A percentile compares a stretch with the other conserved stretches of the same genome.
These are phyloP conservation scores for Actinia tenebrosa DNA, from an alignment of 64 coral and sea anemone genomes.

Conservation along the genomic window DNA sequence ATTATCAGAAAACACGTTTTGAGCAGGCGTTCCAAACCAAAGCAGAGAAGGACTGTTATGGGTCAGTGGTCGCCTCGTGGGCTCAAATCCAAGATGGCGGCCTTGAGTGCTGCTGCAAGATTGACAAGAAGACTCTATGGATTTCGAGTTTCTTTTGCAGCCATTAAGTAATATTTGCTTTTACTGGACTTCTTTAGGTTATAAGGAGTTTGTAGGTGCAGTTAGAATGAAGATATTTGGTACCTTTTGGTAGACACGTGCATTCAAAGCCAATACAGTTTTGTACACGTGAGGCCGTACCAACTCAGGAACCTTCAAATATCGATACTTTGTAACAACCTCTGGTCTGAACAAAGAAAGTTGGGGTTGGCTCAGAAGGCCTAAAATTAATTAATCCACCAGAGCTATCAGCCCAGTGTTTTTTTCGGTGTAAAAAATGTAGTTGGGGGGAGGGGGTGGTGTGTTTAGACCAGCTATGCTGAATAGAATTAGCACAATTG, in stretches of 20 bases:
- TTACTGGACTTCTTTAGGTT: not conserved
- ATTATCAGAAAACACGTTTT: not conserved
- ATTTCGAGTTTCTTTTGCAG: slow-evolving; percentile 38
- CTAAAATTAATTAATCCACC: too few species aligned
- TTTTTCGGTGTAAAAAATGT: too few species aligned
- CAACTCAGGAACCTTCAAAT: too few species aligned
- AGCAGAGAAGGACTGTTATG: not conserved
- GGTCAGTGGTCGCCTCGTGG: not conserved
- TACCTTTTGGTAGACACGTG: not conserved
- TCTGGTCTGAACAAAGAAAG: too few species aligned
- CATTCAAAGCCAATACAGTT: not conserved
- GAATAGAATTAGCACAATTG: too few species aligned
- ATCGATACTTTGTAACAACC: too few species aligned
- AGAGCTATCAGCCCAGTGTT: too few species aligned
- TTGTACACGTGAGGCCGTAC: not conserved
- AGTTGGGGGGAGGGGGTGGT: too few species aligned
- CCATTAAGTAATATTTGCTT: not conserved
- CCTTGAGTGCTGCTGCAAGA: slow-evolving; percentile 28
- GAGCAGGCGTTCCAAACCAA: not conserved
- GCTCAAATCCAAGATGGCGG: slow-evolving; percentile 67
- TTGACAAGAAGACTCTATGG: slow-evolving; percentile 49
- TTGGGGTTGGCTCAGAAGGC: too few species aligned
- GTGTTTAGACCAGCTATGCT: too few species aligned
- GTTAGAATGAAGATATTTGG: not conserved
- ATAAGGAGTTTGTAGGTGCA: not conserved